Conservation (phyloP, 92 coral and sea anemone species). For the Virgularia gustaviana region DNA sequence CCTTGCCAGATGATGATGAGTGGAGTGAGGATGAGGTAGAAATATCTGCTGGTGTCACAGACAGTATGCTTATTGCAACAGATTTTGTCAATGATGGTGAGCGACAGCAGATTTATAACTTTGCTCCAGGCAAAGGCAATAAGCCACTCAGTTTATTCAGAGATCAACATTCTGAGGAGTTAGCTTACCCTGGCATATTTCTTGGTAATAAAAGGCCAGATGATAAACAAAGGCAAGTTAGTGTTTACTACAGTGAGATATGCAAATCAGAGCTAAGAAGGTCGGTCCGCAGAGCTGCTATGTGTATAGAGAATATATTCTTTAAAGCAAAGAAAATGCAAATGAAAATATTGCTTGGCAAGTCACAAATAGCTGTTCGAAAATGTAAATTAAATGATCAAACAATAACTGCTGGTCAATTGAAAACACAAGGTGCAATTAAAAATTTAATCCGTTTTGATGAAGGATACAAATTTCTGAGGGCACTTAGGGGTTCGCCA, state of each 20-base stretch:
- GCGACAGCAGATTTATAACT: constrained; percentile 39
- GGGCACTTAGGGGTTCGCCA: constrained; percentile 28
- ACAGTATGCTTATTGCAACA: constrained; percentile 42
- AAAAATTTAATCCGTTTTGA: constrained; percentile 3
- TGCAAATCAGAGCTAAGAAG: constrained; percentile 51
- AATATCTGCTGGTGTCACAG: constrained; percentile 40
- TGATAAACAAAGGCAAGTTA: no score
- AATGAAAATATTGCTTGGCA: constrained; percentile 19
- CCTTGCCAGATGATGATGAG: constrained; percentile 1
- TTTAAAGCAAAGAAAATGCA: constrained; percentile 33
- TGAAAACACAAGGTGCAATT: constrained; percentile 1
- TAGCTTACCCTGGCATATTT: no score
- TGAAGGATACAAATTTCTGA: constrained; percentile 12
- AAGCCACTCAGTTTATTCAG: no score
- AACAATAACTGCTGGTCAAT: constrained; percentile 22
- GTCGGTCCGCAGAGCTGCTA: constrained; percentile 11
- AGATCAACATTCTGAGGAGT: no score
- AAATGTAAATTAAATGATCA: constrained; percentile 17
- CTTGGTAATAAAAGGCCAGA: no score
- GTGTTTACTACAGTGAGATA: no score
- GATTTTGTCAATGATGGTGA: no score
- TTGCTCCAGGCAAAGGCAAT: no score
- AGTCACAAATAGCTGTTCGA: constrained; percentile 8
- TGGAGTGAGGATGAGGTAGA: constrained; percentile 51
- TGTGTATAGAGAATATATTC: constrained; percentile 4